Evolutionary conservation across 2,113 vertebrate genomes (phyloP).

Genomic region (Nycticryphes semicollaris): DNA sequence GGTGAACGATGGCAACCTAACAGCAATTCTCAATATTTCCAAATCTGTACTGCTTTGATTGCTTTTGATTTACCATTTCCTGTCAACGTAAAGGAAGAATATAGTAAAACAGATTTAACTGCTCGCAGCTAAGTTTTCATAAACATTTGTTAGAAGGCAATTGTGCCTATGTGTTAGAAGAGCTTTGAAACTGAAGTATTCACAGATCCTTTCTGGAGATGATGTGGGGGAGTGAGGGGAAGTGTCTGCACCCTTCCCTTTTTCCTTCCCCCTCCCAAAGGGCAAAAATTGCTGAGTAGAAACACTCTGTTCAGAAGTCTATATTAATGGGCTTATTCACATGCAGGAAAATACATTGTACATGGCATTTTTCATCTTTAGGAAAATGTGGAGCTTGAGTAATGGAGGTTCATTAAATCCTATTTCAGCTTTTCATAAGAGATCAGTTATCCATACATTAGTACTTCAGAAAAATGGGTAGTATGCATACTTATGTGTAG

Average conservation of each 20-base stretch:
- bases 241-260: neutral
- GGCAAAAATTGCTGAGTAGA: slow-evolving; percentile 38
- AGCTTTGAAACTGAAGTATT: neutral
- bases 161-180: neutral
- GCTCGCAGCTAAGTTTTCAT: neutral
- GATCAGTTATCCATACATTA: slow-evolving; percentile 13
- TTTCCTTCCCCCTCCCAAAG: slow-evolving; percentile 6
- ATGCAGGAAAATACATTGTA: slow-evolving; percentile 27
- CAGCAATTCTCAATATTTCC: neutral
- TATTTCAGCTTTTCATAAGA: slow-evolving; percentile 13
- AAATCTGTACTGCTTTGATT: neutral
- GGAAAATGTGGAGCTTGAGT: slow-evolving; percentile 38
- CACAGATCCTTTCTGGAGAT: neutral
- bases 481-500: neutral
- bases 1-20: neutral
- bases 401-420: slow-evolving; percentile 52
- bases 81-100: neutral
- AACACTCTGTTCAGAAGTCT: slow-evolving; percentile 38
- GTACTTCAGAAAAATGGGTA: neutral
- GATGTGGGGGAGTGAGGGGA: slow-evolving; percentile 27
- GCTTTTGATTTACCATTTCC: neutral
- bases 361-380: slow-evolving; percentile 41
- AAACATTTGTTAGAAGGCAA: neutral
- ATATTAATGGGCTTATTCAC: slow-evolving; percentile 45
- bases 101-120: neutral